Base-by-base conservation (phyloP, 2,888 invertebrate genomes). In the Sylvicola cinctus region DNA sequence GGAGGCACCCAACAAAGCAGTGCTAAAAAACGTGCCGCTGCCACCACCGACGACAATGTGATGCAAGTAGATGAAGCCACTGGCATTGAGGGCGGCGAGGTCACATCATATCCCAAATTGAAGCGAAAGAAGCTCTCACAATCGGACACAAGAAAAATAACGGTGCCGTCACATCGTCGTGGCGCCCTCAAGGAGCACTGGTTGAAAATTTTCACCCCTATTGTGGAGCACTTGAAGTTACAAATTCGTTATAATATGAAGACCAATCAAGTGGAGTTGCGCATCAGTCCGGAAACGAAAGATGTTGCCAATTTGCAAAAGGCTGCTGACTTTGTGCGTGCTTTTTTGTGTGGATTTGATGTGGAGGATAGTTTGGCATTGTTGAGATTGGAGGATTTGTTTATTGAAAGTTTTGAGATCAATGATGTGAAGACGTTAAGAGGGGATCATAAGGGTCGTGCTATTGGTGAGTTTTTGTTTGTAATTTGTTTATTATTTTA, bases 311-410 rank as follows among this genome's bases (percentile, higher is more conserved):
- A 88, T 55, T 62, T 98, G 39, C 96, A 98, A 55, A 96, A 93
- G 61, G 98, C 83, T 32, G 90, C 93, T 11, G 98, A 99, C 61
- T 99, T 99, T 66, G 85, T 99, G 0, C 80, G 79, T 58, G 96
- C 96, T 2, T 96, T 96, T 51, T 66, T 93, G 17, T 76, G 77
- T 44, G 98, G 98, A 4, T 98, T 99, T 56, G 93, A 95, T 46
- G 83, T 95, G 1, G 91, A 93, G 55, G 98, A 99, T 59, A 88
- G 95, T 0, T 56, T 98, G 37, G 95, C 98, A 0, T 59, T 99
- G 3, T 64, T 99, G 1, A 67, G 98, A 46, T 62, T 99, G 39
- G 96, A 99, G 52, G 96, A 98, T 58, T 61, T 99, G 7, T 99
- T 95, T 55, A 67, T 99, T 1, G 96, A 99, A 60, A 75, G 88